A percentile compares a stretch with the other conserved stretches of the same genome.
phyloP scores from a whole-genome alignment of 2,888 invertebrate species.

The Drosophila aldrichi region DNA sequence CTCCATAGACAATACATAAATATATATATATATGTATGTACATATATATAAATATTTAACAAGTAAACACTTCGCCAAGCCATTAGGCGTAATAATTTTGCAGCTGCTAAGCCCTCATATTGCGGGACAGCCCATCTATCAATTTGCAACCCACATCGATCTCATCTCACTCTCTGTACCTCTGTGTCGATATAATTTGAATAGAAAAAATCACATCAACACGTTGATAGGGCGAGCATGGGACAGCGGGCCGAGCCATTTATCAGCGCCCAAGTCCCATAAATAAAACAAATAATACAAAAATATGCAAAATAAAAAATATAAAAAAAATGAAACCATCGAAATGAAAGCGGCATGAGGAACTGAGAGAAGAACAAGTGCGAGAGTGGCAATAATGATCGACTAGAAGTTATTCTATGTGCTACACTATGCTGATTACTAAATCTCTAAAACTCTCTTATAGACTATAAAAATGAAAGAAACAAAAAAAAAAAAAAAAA shows the following conservation, averaged over 20 bases:
- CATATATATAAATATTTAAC: background rate
- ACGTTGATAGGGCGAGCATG: constrained; percentile 64
- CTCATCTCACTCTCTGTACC: constrained; percentile 7
- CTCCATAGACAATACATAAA: background rate
- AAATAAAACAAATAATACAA: constrained; percentile 78
- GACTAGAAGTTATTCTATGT: constrained; percentile 3
- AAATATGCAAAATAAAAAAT: constrained; percentile 76
- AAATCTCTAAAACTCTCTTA: background rate
- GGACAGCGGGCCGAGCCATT: constrained; percentile 52
- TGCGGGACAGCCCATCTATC: constrained; percentile 40
- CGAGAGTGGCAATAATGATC: background rate
- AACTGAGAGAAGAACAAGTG: constrained; percentile 8
- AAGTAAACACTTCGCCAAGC: constrained; percentile 26
- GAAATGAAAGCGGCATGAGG: constrained; percentile 37
- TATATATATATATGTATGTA: background rate
- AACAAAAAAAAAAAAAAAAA: too few species aligned
- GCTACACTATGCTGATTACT: too few species aligned
- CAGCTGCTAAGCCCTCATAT: constrained; percentile 41
- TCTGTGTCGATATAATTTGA: constrained; percentile 38
- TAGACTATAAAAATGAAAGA: too few species aligned
- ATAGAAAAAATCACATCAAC: constrained; percentile 72
- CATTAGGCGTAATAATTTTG: constrained; percentile 34
- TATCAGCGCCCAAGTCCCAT: constrained; percentile 71
- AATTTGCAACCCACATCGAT: constrained; percentile 50
- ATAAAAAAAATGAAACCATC: constrained; percentile 47